Conservation (phyloP, 2,113 vertebrate genomes). For the Marcusenius ussheri region DNA sequence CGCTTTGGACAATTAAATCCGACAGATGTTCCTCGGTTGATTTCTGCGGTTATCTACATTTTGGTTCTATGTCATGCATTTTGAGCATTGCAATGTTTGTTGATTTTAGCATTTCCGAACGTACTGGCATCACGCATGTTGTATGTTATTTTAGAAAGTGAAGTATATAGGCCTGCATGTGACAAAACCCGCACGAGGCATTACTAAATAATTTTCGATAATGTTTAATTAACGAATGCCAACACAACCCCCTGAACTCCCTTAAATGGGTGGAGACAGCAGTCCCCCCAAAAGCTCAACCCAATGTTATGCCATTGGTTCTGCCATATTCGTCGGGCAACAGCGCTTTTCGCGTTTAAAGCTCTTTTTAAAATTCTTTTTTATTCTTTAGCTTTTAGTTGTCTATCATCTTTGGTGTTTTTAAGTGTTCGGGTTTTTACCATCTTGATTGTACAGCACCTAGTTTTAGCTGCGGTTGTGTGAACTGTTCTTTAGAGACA, state of each 20-base stretch:
- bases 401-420: neutral
- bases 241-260: neutral
- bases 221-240: neutral
- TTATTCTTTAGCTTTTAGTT: neutral
- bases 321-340: neutral
- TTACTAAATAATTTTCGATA: neutral
- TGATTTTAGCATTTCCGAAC: neutral
- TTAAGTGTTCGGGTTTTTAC: neutral
- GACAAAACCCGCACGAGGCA: neutral
- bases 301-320: neutral
- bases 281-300: too few relatives aligned
- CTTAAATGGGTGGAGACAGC: neutral
- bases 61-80: neutral
- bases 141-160: neutral
- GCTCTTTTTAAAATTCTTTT: neutral
- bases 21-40: neutral
- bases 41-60: neutral
- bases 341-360: neutral
- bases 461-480: neutral
- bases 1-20: neutral
- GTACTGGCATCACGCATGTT: neutral
- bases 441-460: neutral
- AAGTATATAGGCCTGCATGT: neutral
- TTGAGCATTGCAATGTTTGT: neutral
- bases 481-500: neutral